These are phyloP conservation scores for Lytechinus variegatus DNA, from an alignment of 35 echinoderm and acorn worm genomes.

Conservation along the genomic window DNA sequence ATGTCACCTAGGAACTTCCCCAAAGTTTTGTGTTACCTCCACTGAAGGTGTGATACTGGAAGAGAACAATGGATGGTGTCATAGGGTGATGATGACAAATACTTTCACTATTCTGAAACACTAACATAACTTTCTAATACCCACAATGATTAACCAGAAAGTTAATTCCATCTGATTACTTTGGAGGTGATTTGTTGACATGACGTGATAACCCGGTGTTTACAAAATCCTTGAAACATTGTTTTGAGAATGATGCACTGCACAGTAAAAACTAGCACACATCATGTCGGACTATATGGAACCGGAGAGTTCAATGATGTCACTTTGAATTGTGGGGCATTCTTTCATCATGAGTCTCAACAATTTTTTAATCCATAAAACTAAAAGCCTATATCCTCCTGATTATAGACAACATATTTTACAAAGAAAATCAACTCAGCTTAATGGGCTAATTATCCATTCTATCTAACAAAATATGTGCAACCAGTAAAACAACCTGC, in stretches of 20 bases:
- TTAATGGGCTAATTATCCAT: too few species aligned
- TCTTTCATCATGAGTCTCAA: neutral
- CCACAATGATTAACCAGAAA: neutral
- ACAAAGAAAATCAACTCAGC: too few species aligned
- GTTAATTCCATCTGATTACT: neutral
- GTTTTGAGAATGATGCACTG: slow-evolving; percentile 2
- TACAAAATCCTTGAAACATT: slow-evolving; percentile 13
- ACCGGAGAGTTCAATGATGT: neutral
- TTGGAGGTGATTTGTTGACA: neutral
- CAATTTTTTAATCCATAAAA: neutral
- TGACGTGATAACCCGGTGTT: neutral
- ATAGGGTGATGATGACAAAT: neutral
- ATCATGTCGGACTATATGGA: neutral
- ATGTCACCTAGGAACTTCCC: too few species aligned
- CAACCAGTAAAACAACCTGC: too few species aligned
- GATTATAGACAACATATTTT: too few species aligned
- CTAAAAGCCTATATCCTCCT: too few species aligned
- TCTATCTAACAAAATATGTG: too few species aligned
- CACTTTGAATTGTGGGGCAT: neutral
- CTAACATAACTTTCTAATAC: neutral
- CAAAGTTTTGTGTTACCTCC: too few species aligned
- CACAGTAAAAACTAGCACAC: neutral
- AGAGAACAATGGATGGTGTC: slow-evolving; percentile 9
- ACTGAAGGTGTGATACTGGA: neutral
- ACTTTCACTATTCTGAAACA: neutral